phyloP scores from a whole-genome alignment of 2,113 vertebrate species.

The Tretioscincus oriximinensis region DNA sequence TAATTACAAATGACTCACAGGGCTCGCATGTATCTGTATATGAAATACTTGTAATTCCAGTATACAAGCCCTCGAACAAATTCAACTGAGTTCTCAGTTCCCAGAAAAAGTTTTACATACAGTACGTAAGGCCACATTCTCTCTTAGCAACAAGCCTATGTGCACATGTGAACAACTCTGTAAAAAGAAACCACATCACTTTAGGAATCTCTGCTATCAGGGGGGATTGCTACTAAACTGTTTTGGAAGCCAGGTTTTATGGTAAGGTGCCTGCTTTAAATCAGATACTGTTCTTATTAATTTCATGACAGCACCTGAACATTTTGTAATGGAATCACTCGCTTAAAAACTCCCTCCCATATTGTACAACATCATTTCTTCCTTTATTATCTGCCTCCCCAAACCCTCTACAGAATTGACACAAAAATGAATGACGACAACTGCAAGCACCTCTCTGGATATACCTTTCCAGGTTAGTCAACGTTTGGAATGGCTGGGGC shows the following conservation, averaged over 20 bases:
- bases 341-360: not conserved
- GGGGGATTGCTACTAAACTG: not conserved
- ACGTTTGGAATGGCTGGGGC: no score
- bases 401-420: not conserved
- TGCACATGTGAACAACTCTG: not conserved
- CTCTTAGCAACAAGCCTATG: not conserved
- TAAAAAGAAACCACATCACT: not conserved
- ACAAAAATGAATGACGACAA: no score
- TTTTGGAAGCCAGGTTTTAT: not conserved
- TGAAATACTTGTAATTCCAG: slow-evolving; percentile 15
- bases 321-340: not conserved
- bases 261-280: not conserved
- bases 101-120: not conserved
- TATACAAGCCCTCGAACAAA: not conserved
- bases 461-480: no score
- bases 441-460: no score
- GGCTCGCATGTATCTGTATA: not conserved
- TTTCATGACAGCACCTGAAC: not conserved
- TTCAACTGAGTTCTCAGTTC: not conserved
- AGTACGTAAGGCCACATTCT: not conserved
- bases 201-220: not conserved
- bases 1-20: not conserved
- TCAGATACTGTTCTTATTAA: not conserved
- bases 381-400: not conserved
- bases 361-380: not conserved